phyloP scores from a whole-genome alignment of 2,797 vertebrate species.

The Semotilus atromaculatus region DNA sequence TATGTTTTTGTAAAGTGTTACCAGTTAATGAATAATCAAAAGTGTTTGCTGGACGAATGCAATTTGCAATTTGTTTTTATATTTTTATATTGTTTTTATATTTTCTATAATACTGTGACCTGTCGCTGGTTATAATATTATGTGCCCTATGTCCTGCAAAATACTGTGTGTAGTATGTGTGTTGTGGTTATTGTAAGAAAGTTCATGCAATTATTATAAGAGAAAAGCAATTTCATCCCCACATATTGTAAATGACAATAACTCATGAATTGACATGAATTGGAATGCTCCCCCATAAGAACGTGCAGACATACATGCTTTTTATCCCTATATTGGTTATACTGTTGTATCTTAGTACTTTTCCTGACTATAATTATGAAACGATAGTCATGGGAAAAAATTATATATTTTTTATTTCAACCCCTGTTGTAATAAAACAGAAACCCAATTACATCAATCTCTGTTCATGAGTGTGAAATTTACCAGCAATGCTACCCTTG shows the following conservation, averaged over 20 bases:
- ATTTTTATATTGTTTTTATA: background rate
- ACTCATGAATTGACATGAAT: background rate
- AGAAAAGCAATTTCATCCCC: background rate
- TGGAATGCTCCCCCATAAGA: too few species aligned
- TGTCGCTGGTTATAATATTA: too few species aligned
- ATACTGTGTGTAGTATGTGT: too few species aligned
- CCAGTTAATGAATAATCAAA: too few species aligned
- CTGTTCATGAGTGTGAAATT: slow-evolving; percentile 12
- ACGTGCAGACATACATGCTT: background rate
- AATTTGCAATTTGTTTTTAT: background rate
- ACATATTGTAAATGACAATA: background rate
- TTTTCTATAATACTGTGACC: background rate
- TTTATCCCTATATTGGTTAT: background rate
- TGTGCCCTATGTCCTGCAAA: background rate
- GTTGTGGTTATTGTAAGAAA: background rate
- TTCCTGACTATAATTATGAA: background rate
- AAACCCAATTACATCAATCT: background rate
- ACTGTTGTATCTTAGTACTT: background rate
- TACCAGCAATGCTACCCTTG: background rate
- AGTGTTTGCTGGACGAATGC: too few species aligned
- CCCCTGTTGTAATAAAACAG: background rate
- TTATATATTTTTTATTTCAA: background rate
- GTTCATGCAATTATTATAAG: background rate
- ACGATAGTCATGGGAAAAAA: background rate
- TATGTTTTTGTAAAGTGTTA: too few species aligned